Evolutionary conservation across 2,888 invertebrate genomes (phyloP).

Genomic region (Eretmocerus hayati): DNA sequence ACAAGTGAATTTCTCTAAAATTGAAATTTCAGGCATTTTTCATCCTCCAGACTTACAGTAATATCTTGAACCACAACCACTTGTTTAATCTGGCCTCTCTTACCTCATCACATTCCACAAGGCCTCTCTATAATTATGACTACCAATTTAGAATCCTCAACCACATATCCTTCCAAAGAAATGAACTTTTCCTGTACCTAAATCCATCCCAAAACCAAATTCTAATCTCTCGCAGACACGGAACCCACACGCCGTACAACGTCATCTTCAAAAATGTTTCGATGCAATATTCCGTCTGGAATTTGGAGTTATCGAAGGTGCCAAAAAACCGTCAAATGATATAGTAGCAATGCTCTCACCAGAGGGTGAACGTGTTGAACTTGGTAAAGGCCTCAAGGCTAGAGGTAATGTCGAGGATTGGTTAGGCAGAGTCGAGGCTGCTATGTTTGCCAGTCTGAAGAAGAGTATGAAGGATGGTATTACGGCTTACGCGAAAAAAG

Average conservation of each 20-base stretch:
- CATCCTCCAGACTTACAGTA: no score
- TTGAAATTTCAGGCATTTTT: no score
- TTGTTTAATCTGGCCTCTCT: no score
- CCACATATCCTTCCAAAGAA: no score
- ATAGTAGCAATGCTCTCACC: conserved; percentile 86
- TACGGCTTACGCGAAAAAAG: conserved; percentile 57
- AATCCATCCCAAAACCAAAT: no score
- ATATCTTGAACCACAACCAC: no score
- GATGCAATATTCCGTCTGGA: conserved; percentile 74
- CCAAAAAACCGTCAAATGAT: conserved; percentile 60
- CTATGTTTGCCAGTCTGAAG: conserved; percentile 76
- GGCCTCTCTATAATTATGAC: no score
- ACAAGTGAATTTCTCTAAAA: no score
- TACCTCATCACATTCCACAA: no score
- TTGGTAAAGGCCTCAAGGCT: conserved; percentile 78
- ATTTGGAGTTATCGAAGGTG: conserved; percentile 60
- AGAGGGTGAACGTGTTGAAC: conserved; percentile 72
- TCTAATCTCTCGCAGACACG: conserved; percentile 57
- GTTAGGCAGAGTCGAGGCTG: conserved; percentile 84
- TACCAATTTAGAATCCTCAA: no score
- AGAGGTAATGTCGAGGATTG: conserved; percentile 89
- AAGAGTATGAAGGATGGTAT: conserved; percentile 70
- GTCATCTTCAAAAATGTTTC: conserved; percentile 84
- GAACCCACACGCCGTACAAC: conserved; percentile 84
- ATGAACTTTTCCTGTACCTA: no score